Percentiles rank a stretch among this genome's conserved stretches.
Evolutionary conservation across 1,140 invertebrate species (phyloP).

Genomic region (Drosophila murphyi): DNA sequence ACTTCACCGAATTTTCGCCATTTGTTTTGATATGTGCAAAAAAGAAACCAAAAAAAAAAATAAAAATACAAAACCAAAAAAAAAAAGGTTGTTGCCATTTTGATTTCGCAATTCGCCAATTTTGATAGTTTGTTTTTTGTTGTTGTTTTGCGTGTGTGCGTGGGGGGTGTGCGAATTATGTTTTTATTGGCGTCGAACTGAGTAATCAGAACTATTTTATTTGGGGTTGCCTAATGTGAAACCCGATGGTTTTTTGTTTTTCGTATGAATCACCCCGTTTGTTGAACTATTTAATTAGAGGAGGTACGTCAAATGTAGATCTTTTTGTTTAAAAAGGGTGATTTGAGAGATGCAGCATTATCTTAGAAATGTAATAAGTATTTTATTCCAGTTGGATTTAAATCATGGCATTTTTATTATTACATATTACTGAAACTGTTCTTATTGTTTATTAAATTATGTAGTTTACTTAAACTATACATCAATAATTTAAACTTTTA

Average conservation of each 20-base stretch:
- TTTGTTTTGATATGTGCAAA: slow-evolving; percentile 79
- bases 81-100: slow-evolving; percentile 45
- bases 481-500: neutral
- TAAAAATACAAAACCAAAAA: neutral
- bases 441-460: too few species aligned
- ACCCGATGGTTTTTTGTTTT: slow-evolving; percentile 12
- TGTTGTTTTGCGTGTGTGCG: slow-evolving; percentile 24
- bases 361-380: neutral
- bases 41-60: slow-evolving; percentile 34
- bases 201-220: slow-evolving; percentile 53
- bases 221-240: slow-evolving; percentile 36
- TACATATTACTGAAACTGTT: too few species aligned
- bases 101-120: slow-evolving; percentile 71
- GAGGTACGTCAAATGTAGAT: slow-evolving; percentile 12
- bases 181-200: slow-evolving; percentile 32
- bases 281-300: slow-evolving; percentile 8
- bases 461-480: neutral
- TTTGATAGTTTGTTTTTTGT: slow-evolving; percentile 55
- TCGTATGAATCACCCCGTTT: slow-evolving; percentile 35
- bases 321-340: neutral
- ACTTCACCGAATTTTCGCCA: slow-evolving; percentile 83
- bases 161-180: slow-evolving; percentile 55
- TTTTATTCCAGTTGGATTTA: neutral
- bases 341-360: too few species aligned
- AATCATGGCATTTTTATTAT: too few species aligned